Evolutionary conservation across 1,140 invertebrate genomes (phyloP).

Genomic region (Drosophila subpulchrella): DNA sequence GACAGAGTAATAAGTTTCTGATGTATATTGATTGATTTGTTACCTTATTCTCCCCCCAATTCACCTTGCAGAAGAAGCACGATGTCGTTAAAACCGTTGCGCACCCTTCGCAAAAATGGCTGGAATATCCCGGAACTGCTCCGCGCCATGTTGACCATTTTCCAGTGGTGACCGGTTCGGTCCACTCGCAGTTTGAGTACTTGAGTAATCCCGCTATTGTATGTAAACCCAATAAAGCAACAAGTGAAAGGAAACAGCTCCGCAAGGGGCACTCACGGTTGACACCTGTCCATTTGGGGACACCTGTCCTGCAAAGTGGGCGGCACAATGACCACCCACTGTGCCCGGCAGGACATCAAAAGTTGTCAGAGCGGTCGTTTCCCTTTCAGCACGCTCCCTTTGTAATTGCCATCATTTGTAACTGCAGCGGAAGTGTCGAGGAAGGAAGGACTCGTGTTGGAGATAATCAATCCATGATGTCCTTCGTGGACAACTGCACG

Average conservation of each 20-base stretch:
- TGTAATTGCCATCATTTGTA: conserved; percentile 38
- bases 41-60: too few relatives aligned
- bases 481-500: neutral
- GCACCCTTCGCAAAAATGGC: conserved; percentile 48
- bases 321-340: neutral
- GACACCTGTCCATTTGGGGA: conserved; percentile 19
- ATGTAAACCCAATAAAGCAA: conserved; percentile 53
- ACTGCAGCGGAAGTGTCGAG: conserved; percentile 33
- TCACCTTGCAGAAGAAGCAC: conserved; percentile 49
- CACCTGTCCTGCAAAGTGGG: neutral
- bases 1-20: neutral
- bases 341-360: conserved; percentile 32
- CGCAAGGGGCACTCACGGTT: conserved; percentile 8
- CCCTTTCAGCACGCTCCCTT: conserved; percentile 5
- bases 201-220: conserved; percentile 1
- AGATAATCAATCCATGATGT: conserved; percentile 29
- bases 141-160: conserved; percentile 36
- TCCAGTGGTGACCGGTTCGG: conserved; percentile 46
- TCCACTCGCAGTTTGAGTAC: neutral
- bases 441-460: conserved; percentile 19
- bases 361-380: conserved; percentile 11
- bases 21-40: neutral
- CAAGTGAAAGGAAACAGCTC: conserved; percentile 32
- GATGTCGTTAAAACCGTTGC: conserved; percentile 45
- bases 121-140: conserved; percentile 57